Percentiles rank a stretch among this genome's conserved stretches.
Conservation (phyloP, 2,888 invertebrate species). For the Tipula unca region DNA sequence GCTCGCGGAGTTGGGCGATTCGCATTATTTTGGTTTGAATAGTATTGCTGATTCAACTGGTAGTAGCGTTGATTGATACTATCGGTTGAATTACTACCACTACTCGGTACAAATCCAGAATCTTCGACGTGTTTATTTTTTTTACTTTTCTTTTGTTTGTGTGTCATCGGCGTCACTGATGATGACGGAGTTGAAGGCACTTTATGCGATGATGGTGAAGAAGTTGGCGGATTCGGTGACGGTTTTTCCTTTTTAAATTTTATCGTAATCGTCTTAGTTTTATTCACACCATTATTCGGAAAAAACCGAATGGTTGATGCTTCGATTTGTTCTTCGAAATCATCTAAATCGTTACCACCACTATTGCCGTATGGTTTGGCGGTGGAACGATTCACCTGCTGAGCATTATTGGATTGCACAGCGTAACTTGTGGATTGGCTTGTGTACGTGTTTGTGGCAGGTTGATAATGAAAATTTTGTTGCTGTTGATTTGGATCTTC, state of each 20-base stretch:
- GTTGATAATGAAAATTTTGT: constrained; percentile 1
- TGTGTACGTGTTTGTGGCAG: background rate
- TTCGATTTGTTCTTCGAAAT: constrained; percentile 36
- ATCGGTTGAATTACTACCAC: constrained; percentile 8
- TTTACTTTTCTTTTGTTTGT: background rate
- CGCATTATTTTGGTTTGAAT: background rate
- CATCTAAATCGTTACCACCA: constrained; percentile 23
- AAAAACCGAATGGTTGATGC: constrained; percentile 37
- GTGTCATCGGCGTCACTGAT: background rate
- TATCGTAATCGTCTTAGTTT: constrained; percentile 40
- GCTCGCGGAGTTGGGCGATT: constrained; percentile 38
- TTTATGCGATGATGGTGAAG: constrained; percentile 15
- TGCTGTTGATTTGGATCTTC: background rate
- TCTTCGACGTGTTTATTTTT: background rate
- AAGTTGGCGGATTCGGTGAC: background rate
- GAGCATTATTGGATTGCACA: background rate
- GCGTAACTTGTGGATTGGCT: background rate
- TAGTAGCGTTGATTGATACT: background rate
- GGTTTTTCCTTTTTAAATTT: constrained; percentile 33
- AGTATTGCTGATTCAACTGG: background rate
- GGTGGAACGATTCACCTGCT: background rate
- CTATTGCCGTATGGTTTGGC: background rate
- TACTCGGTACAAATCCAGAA: background rate
- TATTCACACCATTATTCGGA: constrained; percentile 34
- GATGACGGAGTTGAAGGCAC: constrained; percentile 17